Evolutionary conservation across 1,140 invertebrate species (phyloP), one percentile per base, ranked within the genome.

Genomic region (Drosophila melanica): DNA sequence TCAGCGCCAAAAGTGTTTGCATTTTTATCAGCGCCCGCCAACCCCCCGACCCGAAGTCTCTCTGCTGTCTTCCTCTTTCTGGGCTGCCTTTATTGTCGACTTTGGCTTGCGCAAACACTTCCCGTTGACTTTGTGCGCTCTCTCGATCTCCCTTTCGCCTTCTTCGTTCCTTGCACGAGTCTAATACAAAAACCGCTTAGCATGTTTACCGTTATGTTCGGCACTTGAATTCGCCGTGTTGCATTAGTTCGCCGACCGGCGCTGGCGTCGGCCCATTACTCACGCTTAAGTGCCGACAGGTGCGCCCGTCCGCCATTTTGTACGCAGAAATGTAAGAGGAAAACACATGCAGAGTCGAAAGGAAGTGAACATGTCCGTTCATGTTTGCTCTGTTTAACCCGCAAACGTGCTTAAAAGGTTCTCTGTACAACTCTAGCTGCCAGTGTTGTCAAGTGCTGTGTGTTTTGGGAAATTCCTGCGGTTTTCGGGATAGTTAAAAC

Each of bases 151-250:
- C 4, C 44, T 44, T 47, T 18, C 54, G 11, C 20, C 23, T 44
- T 41, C 39, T 42, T 70, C 39, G 12, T 33, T 50, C 4, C 16
- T 23, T 23, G 45, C 51, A 11, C 42, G 42, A 3, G 11, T 20
- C n/a, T 30, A 39, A 30, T 55, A 23, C 39, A 33, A 81, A 86
- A 87, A 87, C 79, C 84, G 82, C 82, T 87, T 87, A 87, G 82
- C 82, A 87, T 87, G 82, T 87, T 87, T 89, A 77, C 82, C 84
- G 84, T 81, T 77, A 77, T 87, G 84, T 87, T 82, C 84, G 72
- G 68, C 79, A 89, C 82, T 87, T 79, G 82, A 89, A 87, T 87
- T 87, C 84, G 82, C 82, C 84, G 79, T 86, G 75, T 87, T 87
- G 82, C 82, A 87, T 87, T 86, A 87, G 82, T 82, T 87, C 73